Evolutionary conservation across 2,888 invertebrate genomes (phyloP).

Genomic region (Volucella zonaria): DNA sequence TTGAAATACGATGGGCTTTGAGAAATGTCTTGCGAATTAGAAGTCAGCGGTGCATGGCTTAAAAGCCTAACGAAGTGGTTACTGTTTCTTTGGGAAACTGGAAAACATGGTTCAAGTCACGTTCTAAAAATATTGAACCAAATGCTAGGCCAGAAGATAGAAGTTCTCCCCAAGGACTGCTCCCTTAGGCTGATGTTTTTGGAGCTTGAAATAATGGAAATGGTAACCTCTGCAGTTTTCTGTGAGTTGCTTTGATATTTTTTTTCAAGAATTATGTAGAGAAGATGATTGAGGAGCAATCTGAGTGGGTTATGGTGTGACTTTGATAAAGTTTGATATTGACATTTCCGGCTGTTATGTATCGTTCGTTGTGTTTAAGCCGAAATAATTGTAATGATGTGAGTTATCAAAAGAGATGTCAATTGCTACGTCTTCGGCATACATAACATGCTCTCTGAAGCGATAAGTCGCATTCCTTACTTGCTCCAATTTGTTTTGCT

Average conservation of each 20-base stretch:
- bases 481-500: too few species aligned
- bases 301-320: too few species aligned
- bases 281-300: too few species aligned
- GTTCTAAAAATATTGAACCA: slow-evolving; percentile 7
- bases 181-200: neutral
- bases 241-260: slow-evolving; percentile 6
- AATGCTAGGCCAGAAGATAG: neutral
- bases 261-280: neutral
- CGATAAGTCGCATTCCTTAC: too few species aligned
- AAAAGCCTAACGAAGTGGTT: slow-evolving; percentile 32
- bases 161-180: neutral
- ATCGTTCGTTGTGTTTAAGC: too few species aligned
- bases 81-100: slow-evolving; percentile 8
- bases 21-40: slow-evolving; percentile 23
- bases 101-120: slow-evolving; percentile 24
- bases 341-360: too few species aligned
- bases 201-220: slow-evolving; percentile 12
- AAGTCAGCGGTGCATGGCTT: slow-evolving; percentile 46
- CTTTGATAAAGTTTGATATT: too few species aligned
- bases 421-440: too few species aligned
- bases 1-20: slow-evolving; percentile 19
- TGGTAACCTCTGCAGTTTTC: neutral
- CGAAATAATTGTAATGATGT: too few species aligned
- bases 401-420: too few species aligned
- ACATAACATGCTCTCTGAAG: too few species aligned